Conservation (phyloP, 53 echinoderm and acorn worm species). For the Arbacia lixula region DNA sequence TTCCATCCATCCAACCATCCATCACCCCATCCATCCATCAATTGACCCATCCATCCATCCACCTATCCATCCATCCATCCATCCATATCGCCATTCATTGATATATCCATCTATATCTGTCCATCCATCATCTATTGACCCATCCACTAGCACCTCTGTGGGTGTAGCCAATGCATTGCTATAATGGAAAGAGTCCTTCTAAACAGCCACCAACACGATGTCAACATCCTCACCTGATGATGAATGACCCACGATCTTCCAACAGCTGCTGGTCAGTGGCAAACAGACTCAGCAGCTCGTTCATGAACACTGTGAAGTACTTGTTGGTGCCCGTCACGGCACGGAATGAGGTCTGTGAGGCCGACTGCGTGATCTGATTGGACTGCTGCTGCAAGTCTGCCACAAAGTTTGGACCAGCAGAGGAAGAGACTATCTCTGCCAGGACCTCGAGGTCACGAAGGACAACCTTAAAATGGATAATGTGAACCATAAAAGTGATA, state of each 20-base stretch:
- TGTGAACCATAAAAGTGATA: no score
- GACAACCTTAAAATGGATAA: conserved; percentile 89
- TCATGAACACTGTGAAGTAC: conserved; percentile 92
- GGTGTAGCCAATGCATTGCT: no score
- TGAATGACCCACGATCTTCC: conserved; percentile 89
- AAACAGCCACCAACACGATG: no score
- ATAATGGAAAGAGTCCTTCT: no score
- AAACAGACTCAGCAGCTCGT: conserved; percentile 81
- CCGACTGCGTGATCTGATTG: conserved; percentile 47
- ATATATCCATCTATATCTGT: no score
- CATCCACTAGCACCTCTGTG: no score
- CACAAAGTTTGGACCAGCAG: conserved; percentile 63
- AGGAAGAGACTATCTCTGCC: conserved; percentile 85
- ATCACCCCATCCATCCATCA: no score
- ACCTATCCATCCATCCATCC: no score
- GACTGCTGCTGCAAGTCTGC: conserved; percentile 27
- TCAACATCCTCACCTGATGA: conserved; percentile 98
- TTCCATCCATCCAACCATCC: no score
- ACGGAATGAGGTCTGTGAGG: conserved; percentile 15
- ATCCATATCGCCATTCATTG: no score
- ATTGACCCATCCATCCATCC: no score
- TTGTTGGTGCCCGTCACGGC: conserved; percentile 79
- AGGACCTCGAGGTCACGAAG: conserved; percentile 88
- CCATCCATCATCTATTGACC: no score
- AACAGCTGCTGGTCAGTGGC: conserved; percentile 72